Evolutionary conservation across 2,888 invertebrate genomes (phyloP).

Genomic region (Drosophila borealis): DNA sequence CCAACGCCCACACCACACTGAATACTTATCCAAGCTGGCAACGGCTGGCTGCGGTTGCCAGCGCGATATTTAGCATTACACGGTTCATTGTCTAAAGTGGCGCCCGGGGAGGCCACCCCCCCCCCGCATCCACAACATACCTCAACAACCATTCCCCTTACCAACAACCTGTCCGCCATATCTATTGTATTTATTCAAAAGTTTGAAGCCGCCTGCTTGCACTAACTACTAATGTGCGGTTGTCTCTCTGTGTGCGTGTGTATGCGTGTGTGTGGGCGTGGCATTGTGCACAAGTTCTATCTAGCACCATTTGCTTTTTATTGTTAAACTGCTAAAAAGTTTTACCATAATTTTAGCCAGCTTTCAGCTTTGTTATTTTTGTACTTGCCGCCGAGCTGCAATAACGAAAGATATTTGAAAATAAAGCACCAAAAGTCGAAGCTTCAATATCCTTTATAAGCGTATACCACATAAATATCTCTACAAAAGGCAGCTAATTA

Average conservation of each 20-base stretch:
- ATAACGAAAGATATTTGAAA: slow-evolving; percentile 36
- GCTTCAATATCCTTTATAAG: slow-evolving; percentile 18
- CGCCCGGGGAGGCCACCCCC: slow-evolving; percentile 59
- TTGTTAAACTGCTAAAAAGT: slow-evolving; percentile 77
- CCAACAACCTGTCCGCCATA: background rate
- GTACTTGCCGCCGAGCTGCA: slow-evolving; percentile 20
- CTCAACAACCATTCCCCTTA: slow-evolving; percentile 3
- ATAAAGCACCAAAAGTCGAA: slow-evolving; percentile 21
- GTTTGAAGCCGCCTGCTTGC: slow-evolving; percentile 77
- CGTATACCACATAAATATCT: background rate
- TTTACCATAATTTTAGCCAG: slow-evolving; percentile 69
- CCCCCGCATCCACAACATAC: background rate
- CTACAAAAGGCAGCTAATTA: too few relatives aligned
- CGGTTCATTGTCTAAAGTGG: slow-evolving; percentile 81
- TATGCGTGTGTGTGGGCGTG: slow-evolving; percentile 45
- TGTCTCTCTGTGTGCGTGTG: slow-evolving; percentile 29
- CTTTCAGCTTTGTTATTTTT: slow-evolving; percentile 38
- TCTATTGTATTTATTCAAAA: slow-evolving; percentile 79
- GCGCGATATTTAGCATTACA: slow-evolving; percentile 78
- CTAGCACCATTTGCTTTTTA: slow-evolving; percentile 78
- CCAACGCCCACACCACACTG: background rate
- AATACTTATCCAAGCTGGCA: slow-evolving; percentile 19
- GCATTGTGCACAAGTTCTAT: slow-evolving; percentile 67
- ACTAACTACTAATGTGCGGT: slow-evolving; percentile 81
- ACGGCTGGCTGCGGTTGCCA: slow-evolving; percentile 71